Percentiles rank a stretch among this genome's conserved stretches.
phyloP scores from a whole-genome alignment of 2,797 vertebrate genomes.

The Helostoma temminkii region DNA sequence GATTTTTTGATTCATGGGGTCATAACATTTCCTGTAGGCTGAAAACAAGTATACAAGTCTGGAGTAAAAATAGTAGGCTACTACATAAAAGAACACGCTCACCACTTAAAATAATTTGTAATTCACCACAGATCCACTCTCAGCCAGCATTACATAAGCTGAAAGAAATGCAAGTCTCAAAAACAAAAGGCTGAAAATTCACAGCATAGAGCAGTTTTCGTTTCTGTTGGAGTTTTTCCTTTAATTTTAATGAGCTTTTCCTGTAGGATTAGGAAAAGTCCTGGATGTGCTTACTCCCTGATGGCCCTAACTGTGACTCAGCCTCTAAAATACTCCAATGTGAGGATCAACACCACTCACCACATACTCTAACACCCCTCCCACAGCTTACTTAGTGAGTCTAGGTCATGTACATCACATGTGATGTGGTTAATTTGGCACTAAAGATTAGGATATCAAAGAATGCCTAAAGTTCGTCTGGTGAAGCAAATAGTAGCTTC shows the following conservation, averaged over 20 bases:
- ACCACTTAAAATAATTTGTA: constrained; percentile 58
- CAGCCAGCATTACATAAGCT: constrained; percentile 72
- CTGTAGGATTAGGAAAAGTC: constrained; percentile 66
- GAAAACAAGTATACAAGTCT: constrained; percentile 71
- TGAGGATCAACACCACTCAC: constrained; percentile 38
- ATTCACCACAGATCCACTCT: constrained; percentile 70
- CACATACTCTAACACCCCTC: constrained; percentile 51
- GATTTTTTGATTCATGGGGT: constrained; percentile 70
- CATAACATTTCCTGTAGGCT: constrained; percentile 77
- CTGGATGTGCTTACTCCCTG: constrained; percentile 48
- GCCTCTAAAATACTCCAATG: constrained; percentile 57
- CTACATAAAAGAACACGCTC: constrained; percentile 56
- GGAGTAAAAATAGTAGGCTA: constrained; percentile 78
- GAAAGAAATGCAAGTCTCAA: constrained; percentile 74
- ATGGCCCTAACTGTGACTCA: constrained; percentile 55
- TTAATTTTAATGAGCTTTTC: constrained; percentile 65
- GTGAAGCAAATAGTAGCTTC: constrained; percentile 43
- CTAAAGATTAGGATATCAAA: constrained; percentile 11
- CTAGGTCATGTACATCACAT: constrained; percentile 32
- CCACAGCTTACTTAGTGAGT: constrained; percentile 32
- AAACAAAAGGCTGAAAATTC: constrained; percentile 65
- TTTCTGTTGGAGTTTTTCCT: constrained; percentile 53
- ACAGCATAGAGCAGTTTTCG: constrained; percentile 53
- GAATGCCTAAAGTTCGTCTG: constrained; percentile 24
- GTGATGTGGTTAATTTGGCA: constrained; percentile 14